Percentiles rank a stretch among this genome's conserved stretches.
phyloP scores from a whole-genome alignment of 2,113 vertebrate genomes.

The Empidonax traillii region DNA sequence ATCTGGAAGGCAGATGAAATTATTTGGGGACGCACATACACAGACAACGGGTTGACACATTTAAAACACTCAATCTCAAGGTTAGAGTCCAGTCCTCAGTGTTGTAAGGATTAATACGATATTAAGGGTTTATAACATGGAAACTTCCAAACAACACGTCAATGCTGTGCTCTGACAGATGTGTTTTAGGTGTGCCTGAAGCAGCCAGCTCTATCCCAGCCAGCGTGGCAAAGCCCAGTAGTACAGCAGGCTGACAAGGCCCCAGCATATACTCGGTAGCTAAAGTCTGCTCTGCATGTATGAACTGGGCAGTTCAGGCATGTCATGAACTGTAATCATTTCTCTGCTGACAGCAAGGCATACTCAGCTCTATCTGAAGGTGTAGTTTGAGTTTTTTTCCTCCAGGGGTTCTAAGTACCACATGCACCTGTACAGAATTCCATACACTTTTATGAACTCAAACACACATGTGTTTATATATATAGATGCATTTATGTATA shows the following conservation, averaged over 20 bases:
- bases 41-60: not conserved
- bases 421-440: not conserved
- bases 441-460: not conserved
- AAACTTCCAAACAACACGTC: not conserved
- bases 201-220: not conserved
- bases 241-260: not conserved
- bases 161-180: not conserved
- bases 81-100: too few relatives aligned
- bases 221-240: not conserved
- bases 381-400: not conserved
- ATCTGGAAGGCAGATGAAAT: not conserved
- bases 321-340: not conserved
- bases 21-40: not conserved
- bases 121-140: too few relatives aligned
- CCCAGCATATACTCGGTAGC: not conserved
- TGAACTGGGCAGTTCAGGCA: not conserved
- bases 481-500: not conserved
- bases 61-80: not conserved
- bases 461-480: not conserved
- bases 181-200: not conserved
- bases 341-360: not conserved
- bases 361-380: not conserved
- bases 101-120: too few relatives aligned
- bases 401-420: not conserved
- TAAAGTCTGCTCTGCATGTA: not conserved